Base-by-base conservation (phyloP, 2,797 vertebrate species). In the Coccyzus lansbergi region DNA sequence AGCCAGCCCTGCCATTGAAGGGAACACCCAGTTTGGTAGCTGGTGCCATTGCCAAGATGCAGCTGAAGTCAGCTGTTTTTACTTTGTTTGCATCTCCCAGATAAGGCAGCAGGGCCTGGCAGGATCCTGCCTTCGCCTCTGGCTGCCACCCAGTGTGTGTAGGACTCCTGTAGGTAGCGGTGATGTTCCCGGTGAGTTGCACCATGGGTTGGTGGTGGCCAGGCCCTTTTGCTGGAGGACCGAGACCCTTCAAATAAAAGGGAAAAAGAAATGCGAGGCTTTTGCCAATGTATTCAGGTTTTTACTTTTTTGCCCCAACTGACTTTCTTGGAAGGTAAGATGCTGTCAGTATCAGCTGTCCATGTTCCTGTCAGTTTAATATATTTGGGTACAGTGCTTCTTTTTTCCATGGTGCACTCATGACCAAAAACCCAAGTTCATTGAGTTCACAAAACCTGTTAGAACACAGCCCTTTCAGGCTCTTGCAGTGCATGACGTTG, bases 71-170 rank as follows among this genome's bases (percentile, higher is more conserved):
- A 34, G 79, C n/a, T 46, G 71, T 10, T 24, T 31, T 42, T 48
- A 58, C 51, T 0, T 7, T 59, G 46, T 83, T 86, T 40, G 16
- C 22, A n/a, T 56, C 58, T 20, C 48, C 18, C 8, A 15, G 78
- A 58, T 14, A 46, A 59, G 62, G 44, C 63, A 36, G 46, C 5
- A 3, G 74, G 51, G 15, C 33, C 24, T 2, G 15, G 33, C 12
- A 1, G 7, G 64, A 22, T 29, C 48, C 52, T 70, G 63, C 52
- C 29, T 25, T 56, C 1, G 1, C 34, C 34, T 59, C 67, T 58
- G 1, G 2, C 59, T 49, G 40, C 65, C 7, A 13, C 46, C 40
- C 5, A 6, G 42, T 2, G 1, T 4, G 5, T 13, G 7, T 12
- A 26, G 18, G 33, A 31, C 55, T 83, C 40, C 40, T 26, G 40